phyloP scores from a whole-genome alignment of 2,888 invertebrate genomes.

The Odontocerum albicorne region DNA sequence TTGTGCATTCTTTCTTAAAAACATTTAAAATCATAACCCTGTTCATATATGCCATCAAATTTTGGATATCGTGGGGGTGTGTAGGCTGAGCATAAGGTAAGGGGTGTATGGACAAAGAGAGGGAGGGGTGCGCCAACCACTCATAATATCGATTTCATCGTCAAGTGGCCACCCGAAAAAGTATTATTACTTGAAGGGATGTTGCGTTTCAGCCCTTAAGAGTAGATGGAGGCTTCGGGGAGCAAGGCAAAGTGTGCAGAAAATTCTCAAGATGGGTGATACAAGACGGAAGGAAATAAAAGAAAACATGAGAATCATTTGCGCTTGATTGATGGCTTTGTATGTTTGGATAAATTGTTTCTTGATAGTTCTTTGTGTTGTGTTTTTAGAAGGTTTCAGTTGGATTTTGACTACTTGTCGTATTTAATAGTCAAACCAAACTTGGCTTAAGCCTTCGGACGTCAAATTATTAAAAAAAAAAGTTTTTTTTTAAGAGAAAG shows the following conservation, averaged over 20 bases:
- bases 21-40: not conserved
- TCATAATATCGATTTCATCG: slow-evolving; percentile 37
- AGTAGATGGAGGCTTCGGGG: not conserved
- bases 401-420: too few species aligned
- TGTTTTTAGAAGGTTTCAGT: too few species aligned
- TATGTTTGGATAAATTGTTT: too few species aligned
- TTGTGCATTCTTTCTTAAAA: not conserved
- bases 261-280: slow-evolving; percentile 31
- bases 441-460: too few species aligned
- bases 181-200: slow-evolving; percentile 31
- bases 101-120: slow-evolving; percentile 20
- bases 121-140: slow-evolving; percentile 23
- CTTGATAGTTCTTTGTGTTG: too few species aligned
- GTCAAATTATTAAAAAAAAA: too few species aligned
- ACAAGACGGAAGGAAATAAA: slow-evolving; percentile 17
- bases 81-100: slow-evolving; percentile 12
- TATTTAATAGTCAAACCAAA: too few species aligned
- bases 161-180: slow-evolving; percentile 36
- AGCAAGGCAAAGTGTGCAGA: slow-evolving; percentile 23
- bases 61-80: not conserved
- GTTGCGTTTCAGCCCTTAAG: not conserved
- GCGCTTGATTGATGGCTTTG: too few species aligned
- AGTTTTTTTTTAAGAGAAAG: too few species aligned
- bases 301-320: too few species aligned
- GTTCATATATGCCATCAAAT: slow-evolving; percentile 9